Evolutionary conservation across 2,888 invertebrate genomes (phyloP), one percentile per base, ranked within the genome.

Genomic region (Urechis unicinctus): DNA sequence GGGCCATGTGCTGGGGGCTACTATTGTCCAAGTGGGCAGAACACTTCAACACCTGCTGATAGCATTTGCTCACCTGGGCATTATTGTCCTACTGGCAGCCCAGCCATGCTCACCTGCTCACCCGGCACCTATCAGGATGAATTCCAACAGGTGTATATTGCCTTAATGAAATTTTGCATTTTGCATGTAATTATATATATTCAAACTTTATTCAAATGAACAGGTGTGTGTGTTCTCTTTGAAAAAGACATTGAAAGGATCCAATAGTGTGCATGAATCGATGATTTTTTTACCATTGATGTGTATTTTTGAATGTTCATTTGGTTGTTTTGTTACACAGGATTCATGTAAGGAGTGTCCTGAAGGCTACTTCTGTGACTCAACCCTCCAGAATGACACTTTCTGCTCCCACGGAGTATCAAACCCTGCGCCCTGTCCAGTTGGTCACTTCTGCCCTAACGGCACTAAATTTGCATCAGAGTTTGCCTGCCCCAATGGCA

Each of bases 1-100:
- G 70, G 65, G 4, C 55, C 29, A 4, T 62, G 75, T 62, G 65
- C 62, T 24, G 58, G 67, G 3, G 74, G 75, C 2, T 75, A 60
- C 64, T 75, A 69, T 61, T 75, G 75, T 50, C 74, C 73, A 24
- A 67, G 57, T 21, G 74, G 75, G 17, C 74, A 74, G 61, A 67
- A 70, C 58, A 59, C 56, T 41, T 65, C 66, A 52, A 59, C 61
- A 9, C 75, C 75, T 9, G 52, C 58, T 3, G 61, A 59, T 13
- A 70, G 63, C 56, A 51, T 61, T 24, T 75, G 75, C 55, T 70
- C 68, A 2, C 73, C 74, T 13, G 74, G 75, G 25, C 72, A 74
- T 56, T 68, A 63, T 53, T 75, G 75, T 59, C 66, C 64, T 9
- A 50, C 31, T 3, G 74, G 74, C 22, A 71, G 69, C 50, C 55